phyloP scores from a whole-genome alignment of 1,140 invertebrate species.

The Campoletis sonorensis region DNA sequence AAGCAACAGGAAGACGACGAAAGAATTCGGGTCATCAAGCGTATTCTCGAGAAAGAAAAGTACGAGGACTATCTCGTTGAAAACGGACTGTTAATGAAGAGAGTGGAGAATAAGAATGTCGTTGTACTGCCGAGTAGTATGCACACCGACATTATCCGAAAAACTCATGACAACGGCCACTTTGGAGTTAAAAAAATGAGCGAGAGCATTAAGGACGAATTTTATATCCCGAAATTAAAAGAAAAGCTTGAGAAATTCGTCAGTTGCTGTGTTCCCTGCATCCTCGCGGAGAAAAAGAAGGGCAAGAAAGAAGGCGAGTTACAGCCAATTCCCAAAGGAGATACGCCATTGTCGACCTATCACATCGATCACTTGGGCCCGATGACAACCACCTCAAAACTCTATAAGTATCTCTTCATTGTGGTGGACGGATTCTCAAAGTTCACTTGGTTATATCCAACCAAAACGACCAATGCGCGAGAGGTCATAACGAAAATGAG shows the following conservation, averaged over 20 bases:
- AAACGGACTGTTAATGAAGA: conserved; percentile 44
- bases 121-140: conserved; percentile 56
- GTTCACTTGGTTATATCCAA: conserved; percentile 57
- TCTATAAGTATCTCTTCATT: conserved; percentile 61
- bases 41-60: conserved; percentile 42
- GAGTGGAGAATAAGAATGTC: conserved; percentile 39
- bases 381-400: conserved; percentile 58
- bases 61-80: conserved; percentile 49
- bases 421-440: conserved; percentile 59
- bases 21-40: conserved; percentile 57
- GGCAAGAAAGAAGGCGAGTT: conserved; percentile 9
- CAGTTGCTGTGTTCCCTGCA: conserved; percentile 33
- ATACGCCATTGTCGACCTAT: conserved; percentile 60
- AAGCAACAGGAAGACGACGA: conserved; percentile 60
- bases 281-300: conserved; percentile 24
- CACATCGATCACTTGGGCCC: conserved; percentile 70
- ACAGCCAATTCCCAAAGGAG: conserved; percentile 43
- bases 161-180: conserved; percentile 52
- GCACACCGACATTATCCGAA: conserved; percentile 54
- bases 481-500: conserved; percentile 55
- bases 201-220: conserved; percentile 41
- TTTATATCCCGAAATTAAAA: conserved; percentile 44
- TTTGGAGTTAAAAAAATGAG: conserved; percentile 45
- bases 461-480: conserved; percentile 54
- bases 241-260: conserved; percentile 46